Evolutionary conservation across 2,888 invertebrate genomes (phyloP).

Genomic region (Empis livida): DNA sequence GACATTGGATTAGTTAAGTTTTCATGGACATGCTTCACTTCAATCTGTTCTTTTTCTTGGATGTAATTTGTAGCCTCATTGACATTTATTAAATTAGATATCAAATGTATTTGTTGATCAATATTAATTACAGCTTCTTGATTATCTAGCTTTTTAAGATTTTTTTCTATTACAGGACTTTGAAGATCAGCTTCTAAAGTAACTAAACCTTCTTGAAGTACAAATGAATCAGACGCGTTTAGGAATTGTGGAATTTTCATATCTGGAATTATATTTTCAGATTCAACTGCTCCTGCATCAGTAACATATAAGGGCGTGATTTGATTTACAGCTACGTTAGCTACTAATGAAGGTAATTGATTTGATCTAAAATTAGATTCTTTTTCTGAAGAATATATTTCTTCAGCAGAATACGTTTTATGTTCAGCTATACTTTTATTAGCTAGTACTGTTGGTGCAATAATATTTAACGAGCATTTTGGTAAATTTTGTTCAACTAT

Average conservation of each 20-base stretch:
- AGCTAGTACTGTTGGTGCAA: not conserved
- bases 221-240: conserved; percentile 32
- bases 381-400: conserved; percentile 49
- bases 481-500: not conserved
- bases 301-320: conserved; percentile 28
- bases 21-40: conserved; percentile 37
- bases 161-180: conserved; percentile 47
- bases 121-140: conserved; percentile 48
- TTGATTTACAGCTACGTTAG: conserved; percentile 25
- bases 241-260: conserved; percentile 6
- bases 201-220: conserved; percentile 43
- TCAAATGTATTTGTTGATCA: conserved; percentile 46
- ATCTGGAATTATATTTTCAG: conserved; percentile 15
- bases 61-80: conserved; percentile 48
- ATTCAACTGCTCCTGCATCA: conserved; percentile 8
- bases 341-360: conserved; percentile 28
- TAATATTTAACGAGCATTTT: not conserved
- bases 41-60: conserved; percentile 34
- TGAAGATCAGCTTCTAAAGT: conserved; percentile 50
- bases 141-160: conserved; percentile 18
- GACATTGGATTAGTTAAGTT: conserved; percentile 42
- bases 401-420: conserved; percentile 44
- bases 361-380: conserved; percentile 42
- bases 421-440: conserved; percentile 37
- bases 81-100: conserved; percentile 43